Conservation (phyloP, 2,113 vertebrate genomes). For the Nycticryphes semicollaris region DNA sequence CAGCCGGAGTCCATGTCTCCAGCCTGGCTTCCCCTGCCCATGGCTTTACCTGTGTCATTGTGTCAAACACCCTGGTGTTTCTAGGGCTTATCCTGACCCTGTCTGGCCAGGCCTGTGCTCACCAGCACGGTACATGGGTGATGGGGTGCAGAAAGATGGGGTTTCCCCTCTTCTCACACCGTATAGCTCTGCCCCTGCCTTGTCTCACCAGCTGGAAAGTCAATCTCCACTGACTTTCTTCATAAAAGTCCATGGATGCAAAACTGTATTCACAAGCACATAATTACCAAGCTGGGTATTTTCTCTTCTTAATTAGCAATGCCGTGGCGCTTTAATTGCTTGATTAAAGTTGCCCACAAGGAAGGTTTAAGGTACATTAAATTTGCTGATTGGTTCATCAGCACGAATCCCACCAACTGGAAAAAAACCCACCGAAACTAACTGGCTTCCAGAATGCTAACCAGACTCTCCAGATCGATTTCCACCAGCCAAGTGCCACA, state of each 20-base stretch:
- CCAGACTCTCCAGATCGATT: background rate
- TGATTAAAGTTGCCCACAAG: constrained; percentile 51
- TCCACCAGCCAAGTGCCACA: background rate
- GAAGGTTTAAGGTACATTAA: constrained; percentile 63
- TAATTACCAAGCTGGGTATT: constrained; percentile 45
- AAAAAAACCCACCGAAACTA: background rate
- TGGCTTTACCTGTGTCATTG: background rate
- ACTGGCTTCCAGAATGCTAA: constrained; percentile 18
- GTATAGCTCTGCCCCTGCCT: background rate
- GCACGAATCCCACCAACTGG: constrained; percentile 25
- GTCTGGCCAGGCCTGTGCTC: background rate
- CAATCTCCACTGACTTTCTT: background rate
- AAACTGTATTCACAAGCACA: constrained; percentile 19
- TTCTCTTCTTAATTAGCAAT: constrained; percentile 54
- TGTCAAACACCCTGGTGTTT: background rate
- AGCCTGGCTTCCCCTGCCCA: background rate
- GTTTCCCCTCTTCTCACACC: background rate
- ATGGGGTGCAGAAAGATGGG: background rate
- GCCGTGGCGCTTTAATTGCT: constrained; percentile 13
- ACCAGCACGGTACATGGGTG: accelerated
- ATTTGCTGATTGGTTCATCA: constrained; percentile 57
- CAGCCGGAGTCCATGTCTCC: background rate
- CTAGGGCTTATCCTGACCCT: background rate
- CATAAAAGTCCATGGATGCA: background rate
- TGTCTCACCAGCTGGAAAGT: background rate